Base-by-base conservation (phyloP, 2,113 vertebrate genomes). In the Agelaius tricolor region DNA sequence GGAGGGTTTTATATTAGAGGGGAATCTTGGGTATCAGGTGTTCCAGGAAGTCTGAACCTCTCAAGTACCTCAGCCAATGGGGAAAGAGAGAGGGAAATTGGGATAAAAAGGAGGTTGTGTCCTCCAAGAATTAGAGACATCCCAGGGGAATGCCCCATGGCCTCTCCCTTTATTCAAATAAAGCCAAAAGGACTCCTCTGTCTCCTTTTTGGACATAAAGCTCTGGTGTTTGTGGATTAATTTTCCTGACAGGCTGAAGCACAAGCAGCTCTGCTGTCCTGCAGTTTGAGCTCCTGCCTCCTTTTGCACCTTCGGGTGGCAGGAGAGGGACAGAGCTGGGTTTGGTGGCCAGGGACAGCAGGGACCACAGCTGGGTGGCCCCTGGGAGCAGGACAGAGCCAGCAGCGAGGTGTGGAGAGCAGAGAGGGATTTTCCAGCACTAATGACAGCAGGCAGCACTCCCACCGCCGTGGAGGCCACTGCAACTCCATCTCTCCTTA, bases 401-500 rank as follows among this genome's bases (percentile, higher is more conserved):
- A 4, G 93, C 95, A 97, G 92, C 0, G 71, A 92, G 96, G 91
- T 96, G 93, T 96, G 96, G 87, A 94, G 96, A 87, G 21, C 6
- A 44, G 85, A 68, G 91, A 67, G 58, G 87, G 39, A 77, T 92
- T 59, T 49, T 12, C 47, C 10, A 0, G 90, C 0, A 4, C 71
- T 87, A 80, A 95, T 91, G 95, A 87, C 96, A 79, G 96, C 15
- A 10, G 94, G 95, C 97, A 62, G 73, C 73, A 7, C 82, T 97
- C 95, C 95, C 88, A 17, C 26, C 4, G 2, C 94, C 8, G 31
- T 52, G 63, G 20, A 88, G 77, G 94, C 67, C 66, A 39, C 94
- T 75, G 59, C 59, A 93, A 87, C 95, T 95, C 35, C 2, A 88
- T 93, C 2, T 3, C 91, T 97, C 97, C 96, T 97, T 98, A 98